These are phyloP conservation scores for Hyppa rectilinea DNA, from an alignment of 2,888 invertebrate genomes.

Conservation along the genomic window DNA sequence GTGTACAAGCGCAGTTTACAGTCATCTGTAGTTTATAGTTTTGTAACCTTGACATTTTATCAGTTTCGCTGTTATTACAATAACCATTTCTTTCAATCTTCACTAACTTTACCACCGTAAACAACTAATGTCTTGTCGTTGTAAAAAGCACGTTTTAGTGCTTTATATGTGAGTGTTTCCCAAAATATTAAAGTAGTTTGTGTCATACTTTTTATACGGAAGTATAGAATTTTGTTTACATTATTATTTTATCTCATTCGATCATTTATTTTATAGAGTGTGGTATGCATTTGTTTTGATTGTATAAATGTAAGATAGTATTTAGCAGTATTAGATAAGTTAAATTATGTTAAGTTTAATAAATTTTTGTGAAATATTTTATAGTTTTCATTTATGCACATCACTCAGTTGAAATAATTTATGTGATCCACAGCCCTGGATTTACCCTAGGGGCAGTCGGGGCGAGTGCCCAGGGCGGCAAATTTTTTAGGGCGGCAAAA, in stretches of 20 bases:
- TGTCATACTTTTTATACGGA: constrained; percentile 50
- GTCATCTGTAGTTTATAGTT: constrained; percentile 51
- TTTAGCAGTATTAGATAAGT: constrained; percentile 79
- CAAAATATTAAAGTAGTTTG: constrained; percentile 53
- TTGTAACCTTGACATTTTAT: constrained; percentile 52
- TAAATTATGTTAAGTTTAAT: constrained; percentile 84
- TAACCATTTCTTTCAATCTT: constrained; percentile 43
- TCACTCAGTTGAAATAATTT: no score
- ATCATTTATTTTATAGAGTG: constrained; percentile 61
- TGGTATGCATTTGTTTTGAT: constrained; percentile 79
- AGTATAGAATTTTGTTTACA: constrained; percentile 57
- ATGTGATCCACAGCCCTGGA: no score
- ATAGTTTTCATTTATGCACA: constrained; percentile 14
- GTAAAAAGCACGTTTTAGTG: constrained; percentile 79
- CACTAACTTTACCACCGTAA: constrained; percentile 59
- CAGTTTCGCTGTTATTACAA: constrained; percentile 48
- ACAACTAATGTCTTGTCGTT: constrained; percentile 48
- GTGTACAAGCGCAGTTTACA: constrained; percentile 35
- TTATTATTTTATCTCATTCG: constrained; percentile 56
- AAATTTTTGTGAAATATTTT: constrained; percentile 77
- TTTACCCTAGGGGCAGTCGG: no score
- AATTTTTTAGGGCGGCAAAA: no score
- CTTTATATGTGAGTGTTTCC: constrained; percentile 67
- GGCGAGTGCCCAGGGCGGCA: no score
- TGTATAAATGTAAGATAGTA: constrained; percentile 83